Evolutionary conservation across 2,113 vertebrate genomes (phyloP).

Genomic region (Ammodytes dubius): DNA sequence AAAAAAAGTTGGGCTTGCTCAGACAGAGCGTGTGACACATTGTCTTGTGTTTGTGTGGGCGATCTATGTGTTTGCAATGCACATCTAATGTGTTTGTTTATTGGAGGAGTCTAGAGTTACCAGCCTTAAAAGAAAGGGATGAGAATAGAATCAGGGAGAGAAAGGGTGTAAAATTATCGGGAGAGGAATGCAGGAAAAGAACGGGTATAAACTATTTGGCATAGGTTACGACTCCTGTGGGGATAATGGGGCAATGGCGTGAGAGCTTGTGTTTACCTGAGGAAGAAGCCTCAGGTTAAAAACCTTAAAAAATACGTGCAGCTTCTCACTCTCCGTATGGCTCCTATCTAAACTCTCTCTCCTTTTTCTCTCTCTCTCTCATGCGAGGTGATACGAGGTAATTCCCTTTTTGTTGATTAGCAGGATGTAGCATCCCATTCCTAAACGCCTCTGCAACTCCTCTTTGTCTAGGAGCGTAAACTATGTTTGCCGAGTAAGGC

Average conservation of each 20-base stretch:
- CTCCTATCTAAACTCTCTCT: conserved; percentile 1
- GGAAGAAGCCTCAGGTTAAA: conserved; percentile 61
- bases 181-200: conserved; percentile 58
- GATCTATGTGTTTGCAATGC: background rate
- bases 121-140: background rate
- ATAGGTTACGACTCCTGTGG: conserved; percentile 63
- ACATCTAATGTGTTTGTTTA: background rate
- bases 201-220: conserved; percentile 63
- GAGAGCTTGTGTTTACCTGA: conserved; percentile 79
- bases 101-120: background rate
- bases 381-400: background rate
- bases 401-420: conserved; percentile 40
- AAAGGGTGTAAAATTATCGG: conserved; percentile 30
- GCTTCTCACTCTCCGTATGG: conserved; percentile 13
- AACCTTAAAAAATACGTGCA: conserved; percentile 17
- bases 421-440: conserved; percentile 44
- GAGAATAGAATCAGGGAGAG: conserved; percentile 20
- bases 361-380: background rate
- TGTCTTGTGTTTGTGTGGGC: conserved; percentile 22
- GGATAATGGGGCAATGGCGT: conserved; percentile 70
- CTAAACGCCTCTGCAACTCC: background rate
- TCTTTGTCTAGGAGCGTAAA: conserved; percentile 6
- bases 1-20: background rate
- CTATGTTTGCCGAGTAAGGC: conserved; percentile 46
- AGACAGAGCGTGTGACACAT: conserved; percentile 20